Base-by-base conservation (phyloP, 2,113 vertebrate genomes). In the Sula dactylatra region DNA sequence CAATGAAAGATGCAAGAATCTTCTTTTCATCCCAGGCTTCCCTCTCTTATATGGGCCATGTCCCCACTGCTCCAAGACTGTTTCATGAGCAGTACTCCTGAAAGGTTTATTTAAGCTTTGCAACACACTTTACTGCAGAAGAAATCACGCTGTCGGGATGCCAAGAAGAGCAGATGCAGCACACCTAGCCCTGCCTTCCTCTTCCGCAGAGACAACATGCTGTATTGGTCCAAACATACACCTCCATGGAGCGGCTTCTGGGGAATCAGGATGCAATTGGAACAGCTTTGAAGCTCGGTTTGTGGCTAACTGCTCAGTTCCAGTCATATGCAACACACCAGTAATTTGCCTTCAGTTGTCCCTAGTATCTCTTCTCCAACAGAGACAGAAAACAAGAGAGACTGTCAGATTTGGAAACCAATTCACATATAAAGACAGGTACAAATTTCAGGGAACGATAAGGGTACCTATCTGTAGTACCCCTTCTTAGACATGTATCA, bases 161-260 rank as follows among this genome's bases (percentile, higher is more conserved):
- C 83, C 79, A 95, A 74, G 66, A 86, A 64, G 64, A 96, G 55
- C 85, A 94, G 94, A 73, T 86, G 59, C 73, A 67, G 64, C 74
- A 92, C 56, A 96, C 79, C 55, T 59, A 94, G 66, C 34, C 20
- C 81, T 80, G 79, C 40, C 55, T 77, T 76, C 40, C 85, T 70
- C 92, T 91, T 76, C 59, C 9, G 5, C 87, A 90, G 73, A 2
- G 2, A 82, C 27, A 90, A 73, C 36, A 71, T 25, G 20, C 56
- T 80, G 42, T 34, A 44, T 36, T 62, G 61, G 56, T 82, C 79
- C 77, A 88, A 95, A 95, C 56, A 91, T 36, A 83, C 58, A 86
- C 11, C 73, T 88, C 86, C 1, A 0, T 70, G 65, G 85, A 86
- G 82, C 8, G 12, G 56, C 54, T 94, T 67, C 76, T 69, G 71